A percentile compares a stretch with the other conserved stretches of the same genome.
phyloP scores from a whole-genome alignment of 2,888 invertebrate genomes.

The Sphaerolaimus hirsutus region DNA sequence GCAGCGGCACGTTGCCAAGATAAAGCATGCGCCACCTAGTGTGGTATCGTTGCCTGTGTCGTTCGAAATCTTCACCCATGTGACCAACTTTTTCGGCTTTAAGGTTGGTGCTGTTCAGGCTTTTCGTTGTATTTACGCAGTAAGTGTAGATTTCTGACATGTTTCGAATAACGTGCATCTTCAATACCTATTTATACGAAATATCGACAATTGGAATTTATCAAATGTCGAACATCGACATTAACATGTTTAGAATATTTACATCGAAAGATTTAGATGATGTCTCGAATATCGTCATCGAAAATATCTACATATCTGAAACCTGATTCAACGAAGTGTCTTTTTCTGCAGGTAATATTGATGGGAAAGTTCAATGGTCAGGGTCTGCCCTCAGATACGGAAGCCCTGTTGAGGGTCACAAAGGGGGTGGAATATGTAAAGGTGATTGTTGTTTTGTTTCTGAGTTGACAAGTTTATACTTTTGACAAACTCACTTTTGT shows the following conservation, averaged over 20 bases:
- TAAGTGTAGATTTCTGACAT: no score
- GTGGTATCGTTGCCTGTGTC: constrained; percentile 47
- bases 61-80: constrained; percentile 89
- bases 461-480: constrained; percentile 13
- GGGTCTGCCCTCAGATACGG: constrained; percentile 43
- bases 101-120: constrained; percentile 35
- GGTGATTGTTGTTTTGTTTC: neutral
- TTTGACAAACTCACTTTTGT: constrained; percentile 14
- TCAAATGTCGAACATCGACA: no score
- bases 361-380: constrained; percentile 80
- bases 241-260: no score
- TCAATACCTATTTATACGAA: no score
- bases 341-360: constrained; percentile 39
- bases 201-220: no score
- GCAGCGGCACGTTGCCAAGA: neutral
- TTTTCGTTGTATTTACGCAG: no score
- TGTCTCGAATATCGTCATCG: no score
- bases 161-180: no score
- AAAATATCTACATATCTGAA: no score
- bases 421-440: constrained; percentile 25
- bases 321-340: no score
- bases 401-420: constrained; percentile 58
- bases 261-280: no score
- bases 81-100: constrained; percentile 73
- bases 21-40: neutral